Evolutionary conservation across 2,888 invertebrate genomes (phyloP).

Genomic region (Eupithecia tripunctaria): DNA sequence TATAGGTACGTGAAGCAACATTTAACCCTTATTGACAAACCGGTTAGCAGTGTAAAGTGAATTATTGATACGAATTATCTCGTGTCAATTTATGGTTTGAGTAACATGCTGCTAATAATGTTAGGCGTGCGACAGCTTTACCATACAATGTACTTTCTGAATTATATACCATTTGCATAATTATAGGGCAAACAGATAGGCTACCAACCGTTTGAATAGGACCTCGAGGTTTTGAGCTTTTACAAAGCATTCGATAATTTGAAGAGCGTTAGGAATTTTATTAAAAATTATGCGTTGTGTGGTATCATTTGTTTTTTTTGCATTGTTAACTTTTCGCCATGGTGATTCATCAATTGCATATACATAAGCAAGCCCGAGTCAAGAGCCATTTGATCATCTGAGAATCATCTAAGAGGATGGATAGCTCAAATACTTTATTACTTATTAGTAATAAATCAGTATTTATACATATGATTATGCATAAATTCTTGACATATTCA

Average conservation of each 20-base stretch:
- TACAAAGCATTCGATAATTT: not conserved
- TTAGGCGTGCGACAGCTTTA: conserved; percentile 17
- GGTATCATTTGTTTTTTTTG: not conserved
- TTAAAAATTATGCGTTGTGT: not conserved
- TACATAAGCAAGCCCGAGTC: too few species aligned
- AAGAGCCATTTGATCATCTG: not conserved
- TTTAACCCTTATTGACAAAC: conserved; percentile 7
- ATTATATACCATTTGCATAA: conserved; percentile 13
- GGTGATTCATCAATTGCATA: not conserved
- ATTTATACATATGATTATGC: too few species aligned
- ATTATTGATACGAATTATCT: conserved; percentile 52
- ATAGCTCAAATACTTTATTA: too few species aligned
- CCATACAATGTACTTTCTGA: conserved; percentile 14
- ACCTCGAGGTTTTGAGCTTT: conserved; percentile 1
- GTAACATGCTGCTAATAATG: conserved; percentile 42
- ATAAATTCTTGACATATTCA: too few species aligned
- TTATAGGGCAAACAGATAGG: conserved; percentile 1
- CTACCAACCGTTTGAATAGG: not conserved
- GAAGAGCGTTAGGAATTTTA: not conserved
- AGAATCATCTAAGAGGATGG: too few species aligned
- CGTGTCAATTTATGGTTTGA: conserved; percentile 54
- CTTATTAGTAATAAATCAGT: too few species aligned
- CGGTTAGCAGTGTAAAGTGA: conserved; percentile 8
- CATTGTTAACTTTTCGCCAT: not conserved
- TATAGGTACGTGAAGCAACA: not conserved